A percentile compares a stretch with the other conserved stretches of the same genome.
Conservation (phyloP, 2,113 vertebrate genomes). For the Hyla sarda region DNA sequence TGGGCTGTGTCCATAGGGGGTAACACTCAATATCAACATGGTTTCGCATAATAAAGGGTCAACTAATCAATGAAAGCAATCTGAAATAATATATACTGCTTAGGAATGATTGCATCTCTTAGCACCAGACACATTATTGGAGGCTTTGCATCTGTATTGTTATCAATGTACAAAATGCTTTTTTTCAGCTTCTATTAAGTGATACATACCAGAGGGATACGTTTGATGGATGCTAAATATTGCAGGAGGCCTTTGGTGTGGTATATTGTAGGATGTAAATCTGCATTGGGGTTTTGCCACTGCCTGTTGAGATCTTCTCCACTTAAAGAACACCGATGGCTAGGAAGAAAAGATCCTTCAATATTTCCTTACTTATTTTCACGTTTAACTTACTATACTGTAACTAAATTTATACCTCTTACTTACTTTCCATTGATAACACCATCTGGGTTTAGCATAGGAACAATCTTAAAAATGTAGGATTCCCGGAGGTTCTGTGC, state of each 20-base stretch:
- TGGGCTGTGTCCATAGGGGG: too few relatives aligned
- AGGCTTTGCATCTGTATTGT: background rate
- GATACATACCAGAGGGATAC: constrained; percentile 86
- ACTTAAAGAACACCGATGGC: constrained; percentile 97
- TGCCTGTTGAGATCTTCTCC: constrained; percentile 98
- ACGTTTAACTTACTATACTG: background rate
- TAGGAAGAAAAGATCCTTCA: constrained; percentile 61
- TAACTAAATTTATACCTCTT: too few relatives aligned
- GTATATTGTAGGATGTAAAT: constrained; percentile 97
- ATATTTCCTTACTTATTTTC: background rate
- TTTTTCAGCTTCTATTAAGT: background rate
- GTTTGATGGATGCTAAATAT: constrained; percentile 91
- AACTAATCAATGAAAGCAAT: background rate
- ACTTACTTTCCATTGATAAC: constrained; percentile 98
- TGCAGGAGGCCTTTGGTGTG: constrained; percentile 96
- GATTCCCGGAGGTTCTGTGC: constrained; percentile 90
- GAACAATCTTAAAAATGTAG: constrained; percentile 98
- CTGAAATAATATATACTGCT: background rate
- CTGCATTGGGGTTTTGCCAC: constrained; percentile 91
- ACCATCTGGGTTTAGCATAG: constrained; percentile 98
- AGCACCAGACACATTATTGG: background rate
- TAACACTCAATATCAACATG: background rate
- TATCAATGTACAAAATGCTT: background rate
- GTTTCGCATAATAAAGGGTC: background rate
- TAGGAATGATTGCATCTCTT: background rate